Percentiles rank a stretch among this genome's conserved stretches.
These are phyloP conservation scores for Paedocypris sp. DNA, from an alignment of 2,113 vertebrate species.

Conservation along the genomic window DNA sequence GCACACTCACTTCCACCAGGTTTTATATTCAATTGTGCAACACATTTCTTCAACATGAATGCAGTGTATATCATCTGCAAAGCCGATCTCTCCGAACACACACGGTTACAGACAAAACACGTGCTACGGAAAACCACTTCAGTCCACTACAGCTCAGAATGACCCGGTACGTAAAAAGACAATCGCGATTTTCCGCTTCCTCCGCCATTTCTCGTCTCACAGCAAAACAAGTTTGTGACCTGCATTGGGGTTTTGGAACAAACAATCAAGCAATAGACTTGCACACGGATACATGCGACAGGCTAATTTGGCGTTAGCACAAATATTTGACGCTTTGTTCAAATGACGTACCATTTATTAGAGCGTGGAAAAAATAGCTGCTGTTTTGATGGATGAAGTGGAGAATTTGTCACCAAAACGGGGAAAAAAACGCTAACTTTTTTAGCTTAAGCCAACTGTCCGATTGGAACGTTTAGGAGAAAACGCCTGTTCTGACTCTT, in stretches of 20 bases:
- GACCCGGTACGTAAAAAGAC: no score
- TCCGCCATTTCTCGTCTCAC: background rate
- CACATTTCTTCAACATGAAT: slow-evolving; percentile 31
- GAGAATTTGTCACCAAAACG: no score
- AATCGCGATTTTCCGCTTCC: background rate
- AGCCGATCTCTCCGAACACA: slow-evolving; percentile 33
- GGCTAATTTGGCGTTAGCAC: no score
- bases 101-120: slow-evolving; percentile 1
- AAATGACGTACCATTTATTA: no score
- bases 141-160: no score
- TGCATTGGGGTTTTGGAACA: background rate
- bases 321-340: no score
- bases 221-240: background rate
- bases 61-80: slow-evolving; percentile 57
- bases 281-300: slow-evolving; percentile 1
- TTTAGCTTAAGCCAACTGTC: background rate
- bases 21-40: slow-evolving; percentile 37
- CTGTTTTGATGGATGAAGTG: no score
- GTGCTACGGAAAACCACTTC: slow-evolving; percentile 14
- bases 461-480: background rate
- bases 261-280: background rate
- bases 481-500: background rate
- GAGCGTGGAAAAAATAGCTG: no score
- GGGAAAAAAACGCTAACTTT: no score
- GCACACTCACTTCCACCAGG: slow-evolving; percentile 33